These are phyloP conservation scores for Parasteatoda tepidariorum DNA, from an alignment of 1,140 invertebrate species.

Conservation along the genomic window DNA sequence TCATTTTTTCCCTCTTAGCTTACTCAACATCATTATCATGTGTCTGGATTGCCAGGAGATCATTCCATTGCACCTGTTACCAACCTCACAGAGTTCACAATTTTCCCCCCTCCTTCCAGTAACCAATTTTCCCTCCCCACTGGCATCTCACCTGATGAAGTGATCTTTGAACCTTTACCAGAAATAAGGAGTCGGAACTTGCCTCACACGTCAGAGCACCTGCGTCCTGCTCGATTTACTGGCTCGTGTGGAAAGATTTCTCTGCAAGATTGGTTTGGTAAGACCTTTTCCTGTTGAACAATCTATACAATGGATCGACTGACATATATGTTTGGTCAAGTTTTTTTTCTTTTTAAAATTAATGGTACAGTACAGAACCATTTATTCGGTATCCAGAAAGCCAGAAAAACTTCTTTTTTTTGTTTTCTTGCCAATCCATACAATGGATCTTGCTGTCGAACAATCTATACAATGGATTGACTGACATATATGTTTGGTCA, in stretches of 20 bases:
- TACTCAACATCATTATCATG: slow-evolving; percentile 19
- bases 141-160: slow-evolving; percentile 38
- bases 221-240: slow-evolving; percentile 34
- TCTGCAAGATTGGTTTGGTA: slow-evolving; percentile 58
- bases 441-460: no score
- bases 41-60: not conserved
- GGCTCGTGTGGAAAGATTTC: slow-evolving; percentile 47
- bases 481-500: no score
- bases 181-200: slow-evolving; percentile 43
- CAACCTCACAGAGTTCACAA: slow-evolving; percentile 50
- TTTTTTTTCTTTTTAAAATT: no score
- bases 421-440: no score
- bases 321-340: no score
- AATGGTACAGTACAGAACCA: not conserved
- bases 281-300: not conserved
- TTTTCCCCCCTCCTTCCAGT: slow-evolving; percentile 50
- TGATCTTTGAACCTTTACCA: slow-evolving; percentile 56
- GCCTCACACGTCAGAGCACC: not conserved
- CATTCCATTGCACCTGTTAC: slow-evolving; percentile 1
- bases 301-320: no score
- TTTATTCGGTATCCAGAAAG: no score
- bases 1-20: no score
- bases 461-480: no score
- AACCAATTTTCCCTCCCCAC: slow-evolving; percentile 25
- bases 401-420: not conserved